Evolutionary conservation across 1,140 invertebrate genomes (phyloP).

Genomic region (Homalodisca vitripennis): DNA sequence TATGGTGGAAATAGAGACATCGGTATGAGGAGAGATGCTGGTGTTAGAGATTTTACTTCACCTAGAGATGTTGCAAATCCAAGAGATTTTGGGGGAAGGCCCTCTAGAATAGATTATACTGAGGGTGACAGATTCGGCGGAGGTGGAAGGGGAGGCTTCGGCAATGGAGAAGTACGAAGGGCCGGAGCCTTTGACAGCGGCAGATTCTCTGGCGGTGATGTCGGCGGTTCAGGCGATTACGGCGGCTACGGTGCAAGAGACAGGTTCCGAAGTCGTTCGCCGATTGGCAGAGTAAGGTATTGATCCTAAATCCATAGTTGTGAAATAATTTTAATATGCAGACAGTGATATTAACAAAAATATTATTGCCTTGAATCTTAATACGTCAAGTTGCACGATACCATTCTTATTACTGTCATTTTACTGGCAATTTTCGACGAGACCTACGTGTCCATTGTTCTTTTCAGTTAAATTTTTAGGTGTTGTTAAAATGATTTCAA

Average conservation of each 20-base stretch:
- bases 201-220: slow-evolving; percentile 30
- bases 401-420: no score
- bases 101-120: background rate
- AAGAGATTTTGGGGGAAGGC: background rate
- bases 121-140: slow-evolving; percentile 40
- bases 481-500: no score
- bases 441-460: no score
- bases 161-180: slow-evolving; percentile 42
- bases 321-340: no score
- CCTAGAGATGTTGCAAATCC: background rate
- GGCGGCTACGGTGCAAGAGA: slow-evolving; percentile 38
- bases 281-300: slow-evolving; percentile 28
- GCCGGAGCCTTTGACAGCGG: slow-evolving; percentile 28
- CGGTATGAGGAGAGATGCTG: background rate
- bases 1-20: background rate
- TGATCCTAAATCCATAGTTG: no score
- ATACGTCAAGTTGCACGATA: no score
- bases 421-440: no score
- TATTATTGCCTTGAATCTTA: no score
- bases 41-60: background rate
- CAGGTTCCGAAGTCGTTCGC: slow-evolving; percentile 37
- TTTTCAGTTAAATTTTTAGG: no score
- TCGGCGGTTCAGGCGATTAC: slow-evolving; percentile 32
- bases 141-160: slow-evolving; percentile 46
- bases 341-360: no score